Conservation (phyloP, 2,797 vertebrate species). For the Coccyzus lansbergi region DNA sequence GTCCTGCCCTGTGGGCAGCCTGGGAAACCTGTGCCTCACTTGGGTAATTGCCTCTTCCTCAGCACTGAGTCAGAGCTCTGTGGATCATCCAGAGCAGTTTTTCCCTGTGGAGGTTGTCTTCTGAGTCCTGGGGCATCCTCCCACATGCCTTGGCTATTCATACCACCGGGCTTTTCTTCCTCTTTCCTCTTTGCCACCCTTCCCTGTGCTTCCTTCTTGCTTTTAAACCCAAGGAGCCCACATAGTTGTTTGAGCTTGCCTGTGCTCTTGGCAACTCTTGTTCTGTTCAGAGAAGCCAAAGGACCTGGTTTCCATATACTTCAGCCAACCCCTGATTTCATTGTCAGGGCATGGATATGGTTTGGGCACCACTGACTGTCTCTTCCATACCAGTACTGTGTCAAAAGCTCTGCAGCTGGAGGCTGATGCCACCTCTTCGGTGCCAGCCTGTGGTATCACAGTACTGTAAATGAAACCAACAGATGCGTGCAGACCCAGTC, state of each 20-base stretch:
- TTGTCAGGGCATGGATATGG: too few species aligned
- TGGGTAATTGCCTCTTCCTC: background rate
- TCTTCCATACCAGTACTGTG: background rate
- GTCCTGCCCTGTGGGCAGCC: conserved; percentile 12
- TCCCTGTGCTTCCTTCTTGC: background rate
- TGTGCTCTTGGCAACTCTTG: background rate
- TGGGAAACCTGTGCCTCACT: background rate
- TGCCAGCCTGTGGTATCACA: accelerated
- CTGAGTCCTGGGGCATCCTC: background rate
- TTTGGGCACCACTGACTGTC: background rate
- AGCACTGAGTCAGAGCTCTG: background rate
- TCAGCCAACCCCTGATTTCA: background rate
- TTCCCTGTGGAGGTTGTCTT: background rate
- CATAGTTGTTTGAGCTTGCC: too few species aligned
- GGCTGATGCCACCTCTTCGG: background rate
- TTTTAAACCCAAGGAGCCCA: background rate
- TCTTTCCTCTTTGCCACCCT: background rate
- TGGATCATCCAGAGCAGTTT: background rate
- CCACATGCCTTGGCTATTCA: accelerated
- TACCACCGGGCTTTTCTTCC: background rate
- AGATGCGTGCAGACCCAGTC: background rate
- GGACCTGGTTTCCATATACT: background rate
- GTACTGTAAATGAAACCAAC: background rate
- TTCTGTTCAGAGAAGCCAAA: background rate
- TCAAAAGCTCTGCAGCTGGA: background rate